A percentile compares a stretch with the other conserved stretches of the same genome.
phyloP scores from a whole-genome alignment of 2,888 invertebrate genomes.

The Hyalella azteca region DNA sequence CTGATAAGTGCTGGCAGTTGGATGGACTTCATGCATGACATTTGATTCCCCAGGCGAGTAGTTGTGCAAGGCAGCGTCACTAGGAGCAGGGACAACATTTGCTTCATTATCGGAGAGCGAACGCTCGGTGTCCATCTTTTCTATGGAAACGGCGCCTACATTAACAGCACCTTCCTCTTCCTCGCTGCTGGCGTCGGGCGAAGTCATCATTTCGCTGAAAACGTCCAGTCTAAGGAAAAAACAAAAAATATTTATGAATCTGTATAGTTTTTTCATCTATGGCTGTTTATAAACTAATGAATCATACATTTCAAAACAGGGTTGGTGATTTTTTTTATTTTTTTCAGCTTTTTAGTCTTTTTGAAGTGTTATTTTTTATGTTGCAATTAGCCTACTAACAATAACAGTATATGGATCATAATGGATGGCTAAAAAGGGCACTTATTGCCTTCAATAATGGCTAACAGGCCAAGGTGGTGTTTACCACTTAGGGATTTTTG shows the following conservation, averaged over 20 bases:
- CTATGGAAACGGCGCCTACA: background rate
- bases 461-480: no score
- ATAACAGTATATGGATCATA: no score
- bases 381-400: no score
- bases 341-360: no score
- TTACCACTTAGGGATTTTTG: no score
- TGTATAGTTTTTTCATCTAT: no score
- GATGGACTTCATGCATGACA: background rate
- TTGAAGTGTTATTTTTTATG: no score
- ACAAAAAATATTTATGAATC: background rate
- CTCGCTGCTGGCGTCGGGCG: constrained; percentile 25
- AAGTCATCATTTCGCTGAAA: constrained; percentile 15
- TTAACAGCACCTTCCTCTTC: background rate
- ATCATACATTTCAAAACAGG: no score
- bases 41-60: background rate
- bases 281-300: background rate
- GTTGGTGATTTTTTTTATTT: no score
- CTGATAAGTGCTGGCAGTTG: background rate
- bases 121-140: constrained; percentile 26
- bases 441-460: no score
- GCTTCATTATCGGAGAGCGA: background rate
- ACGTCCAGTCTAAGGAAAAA: background rate
- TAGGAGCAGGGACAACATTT: background rate
- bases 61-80: no score
- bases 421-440: no score